A percentile compares a stretch with the other conserved stretches of the same genome.
Evolutionary conservation across 2,797 vertebrate genomes (phyloP).

Genomic region (Pogonophryne albipinna): DNA sequence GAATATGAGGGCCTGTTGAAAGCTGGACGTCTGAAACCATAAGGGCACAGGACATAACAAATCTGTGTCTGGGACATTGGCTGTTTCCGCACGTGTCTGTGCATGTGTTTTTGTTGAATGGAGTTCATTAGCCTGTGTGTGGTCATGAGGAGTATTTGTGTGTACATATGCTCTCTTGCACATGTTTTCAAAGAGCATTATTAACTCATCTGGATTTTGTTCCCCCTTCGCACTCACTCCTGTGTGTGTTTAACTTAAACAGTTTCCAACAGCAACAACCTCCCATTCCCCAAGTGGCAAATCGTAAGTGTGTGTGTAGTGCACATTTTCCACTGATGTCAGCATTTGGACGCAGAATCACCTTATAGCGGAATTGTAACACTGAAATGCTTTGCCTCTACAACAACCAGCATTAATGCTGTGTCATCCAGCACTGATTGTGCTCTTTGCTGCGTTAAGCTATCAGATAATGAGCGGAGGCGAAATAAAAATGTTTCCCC

Average conservation of each 20-base stretch:
- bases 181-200: slow-evolving; percentile 51
- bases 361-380: slow-evolving; percentile 59
- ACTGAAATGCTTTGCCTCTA: slow-evolving; percentile 29
- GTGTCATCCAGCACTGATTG: slow-evolving; percentile 52
- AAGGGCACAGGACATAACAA: slow-evolving; percentile 35
- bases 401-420: slow-evolving; percentile 49
- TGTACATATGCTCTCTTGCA: slow-evolving; percentile 17
- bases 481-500: slow-evolving; percentile 52
- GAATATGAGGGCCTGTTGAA: slow-evolving; percentile 74
- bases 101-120: slow-evolving; percentile 9
- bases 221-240: slow-evolving; percentile 10
- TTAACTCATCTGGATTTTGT: slow-evolving; percentile 63
- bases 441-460: slow-evolving; percentile 55
- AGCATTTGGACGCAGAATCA: slow-evolving; percentile 61
- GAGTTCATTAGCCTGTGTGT: slow-evolving; percentile 1
- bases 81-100: slow-evolving; percentile 6
- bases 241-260: slow-evolving; percentile 54
- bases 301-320: slow-evolving; percentile 38
- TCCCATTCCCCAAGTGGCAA: slow-evolving; percentile 56
- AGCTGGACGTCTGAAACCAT: slow-evolving; percentile 56
- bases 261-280: slow-evolving; percentile 66
- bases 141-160: background rate
- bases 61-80: background rate
- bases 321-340: slow-evolving; percentile 77
- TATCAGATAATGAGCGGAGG: slow-evolving; percentile 51